Base-by-base conservation (phyloP, 2,797 vertebrate genomes). In the Pachyuromys duprasi region DNA sequence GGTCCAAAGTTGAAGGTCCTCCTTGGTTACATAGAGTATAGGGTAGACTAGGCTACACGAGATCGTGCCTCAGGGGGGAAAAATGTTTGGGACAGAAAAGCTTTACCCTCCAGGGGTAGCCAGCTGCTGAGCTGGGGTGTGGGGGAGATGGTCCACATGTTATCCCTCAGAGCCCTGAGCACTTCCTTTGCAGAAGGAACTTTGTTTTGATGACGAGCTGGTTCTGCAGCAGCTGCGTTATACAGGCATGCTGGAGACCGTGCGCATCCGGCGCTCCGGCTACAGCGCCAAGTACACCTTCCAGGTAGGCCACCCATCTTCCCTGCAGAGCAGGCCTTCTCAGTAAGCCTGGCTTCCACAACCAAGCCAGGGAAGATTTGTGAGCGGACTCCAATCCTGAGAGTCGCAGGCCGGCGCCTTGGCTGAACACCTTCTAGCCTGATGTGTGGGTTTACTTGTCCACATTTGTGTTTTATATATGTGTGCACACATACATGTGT, bases 221-320 rank as follows among this genome's bases (percentile, higher is more conserved):
- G 99, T 99, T 62, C 97, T 99, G 95, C 99, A 99, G 98, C 99
- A 99, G 98, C 98, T 99, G 92, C 98, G 99, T 91, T 99, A 99
- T 98, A 99, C 99, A 0, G 99, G 99, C 93, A 99, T 99, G 99
- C 98, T 99, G 96, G 99, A 99, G 98, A 99, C 99, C 0, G 99
- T 99, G 96, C 98, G 99, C 11, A 99, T 99, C 97, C 98, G 99
- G 92, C 99, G 99, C 94, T 99, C 99, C 0, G 99, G 99, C 95
- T 99, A 99, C 72, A 99, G 99, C 53, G 99, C 99, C 97, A 99
- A 99, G 97, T 99, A 99, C 80, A 99, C 99, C 0, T 99, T 99
- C 98, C 99, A 99, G 99, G 99, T 99, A 98, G 45, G 96, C 62
- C 5, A 0, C 60, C 0, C 0, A 0, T 57, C 69, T n/a, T 15